Base-by-base conservation (phyloP, 2,888 invertebrate genomes). In the Callyntrura guangdongensis region DNA sequence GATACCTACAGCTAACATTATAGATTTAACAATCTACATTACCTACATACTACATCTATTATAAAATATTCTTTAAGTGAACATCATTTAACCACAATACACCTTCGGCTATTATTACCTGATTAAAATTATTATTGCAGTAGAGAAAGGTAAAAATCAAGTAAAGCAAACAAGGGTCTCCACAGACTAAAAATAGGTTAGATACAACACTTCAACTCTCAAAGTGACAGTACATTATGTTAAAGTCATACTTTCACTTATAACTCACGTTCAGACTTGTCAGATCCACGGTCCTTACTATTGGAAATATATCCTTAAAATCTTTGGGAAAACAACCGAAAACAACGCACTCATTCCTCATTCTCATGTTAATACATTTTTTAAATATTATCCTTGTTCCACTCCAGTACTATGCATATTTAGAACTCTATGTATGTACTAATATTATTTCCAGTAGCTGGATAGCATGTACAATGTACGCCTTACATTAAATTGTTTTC, bases 281-380 rank as follows among this genome's bases (percentile, higher is more conserved):
- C 74, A 74, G 74, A 74, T 74, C 74, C 49, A 74, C 49, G 11
- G 3, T 47, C 17, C 47, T 14, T 49, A 49, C 9, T 0, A 49
- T 64, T 25, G 22, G 22, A 64, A 64, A 25, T 12, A 49, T 9
- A 6, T 20, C 47, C 36, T 61, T 36, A 47, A 72, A 72, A 74
- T 74, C 74, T 74, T 74, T 74, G 74, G 74, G 74, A 22, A 47
- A 74, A 8, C 74, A 74, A 20, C n/a, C 74, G 12, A 47, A 47
- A 74, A 49, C 36, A 36, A 74, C n/a, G 5, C 74, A 74, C 49
- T 74, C 74, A 74, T 49, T 74, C 69, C 36, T 17, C 25, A 27
- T 49, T 74, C 20, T 47, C 72, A 11, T 72, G 64, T 47, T 72
- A 72, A 72, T 74, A 74, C 20, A 47, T 47, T 74, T 22, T 20